A percentile compares a stretch with the other conserved stretches of the same genome.
Conservation (phyloP, 2,797 vertebrate species). For the Dipus sagitta region DNA sequence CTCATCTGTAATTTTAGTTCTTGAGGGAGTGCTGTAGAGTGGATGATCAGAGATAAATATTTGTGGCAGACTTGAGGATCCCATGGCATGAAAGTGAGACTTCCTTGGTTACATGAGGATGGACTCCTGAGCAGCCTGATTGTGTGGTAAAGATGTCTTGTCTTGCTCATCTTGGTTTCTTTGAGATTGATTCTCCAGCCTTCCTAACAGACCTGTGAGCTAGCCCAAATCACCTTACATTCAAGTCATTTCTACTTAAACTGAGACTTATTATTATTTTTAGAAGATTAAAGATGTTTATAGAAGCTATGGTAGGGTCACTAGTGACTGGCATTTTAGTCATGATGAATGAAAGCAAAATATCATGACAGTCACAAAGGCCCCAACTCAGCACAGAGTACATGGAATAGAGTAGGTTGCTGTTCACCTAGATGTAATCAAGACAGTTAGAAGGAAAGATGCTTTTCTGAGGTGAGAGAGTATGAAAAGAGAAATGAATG, state of each 20-base stretch:
- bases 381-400: not conserved
- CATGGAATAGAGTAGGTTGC: not conserved
- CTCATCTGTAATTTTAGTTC: not conserved
- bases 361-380: not conserved
- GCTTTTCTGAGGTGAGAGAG: not conserved
- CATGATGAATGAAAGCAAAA: slow-evolving; percentile 40
- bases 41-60: not conserved
- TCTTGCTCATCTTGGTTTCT: not conserved
- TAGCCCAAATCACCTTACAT: not conserved
- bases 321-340: slow-evolving; percentile 50
- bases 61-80: slow-evolving; percentile 6
- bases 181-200: not conserved
- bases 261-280: slow-evolving; percentile 47
- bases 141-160: not conserved
- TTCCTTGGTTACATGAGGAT: not conserved
- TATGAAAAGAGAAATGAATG: not conserved
- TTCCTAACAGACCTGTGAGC: not conserved
- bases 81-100: not conserved
- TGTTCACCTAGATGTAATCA: not conserved
- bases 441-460: slow-evolving; percentile 14
- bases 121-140: not conserved
- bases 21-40: not conserved
- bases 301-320: slow-evolving; percentile 13
- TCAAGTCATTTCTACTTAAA: slow-evolving; percentile 41
- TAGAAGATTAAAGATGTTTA: slow-evolving; percentile 24